Percentiles rank a stretch among this genome's conserved stretches.
Conservation (phyloP, 2,888 invertebrate genomes). For the Lacanobia oleracea region DNA sequence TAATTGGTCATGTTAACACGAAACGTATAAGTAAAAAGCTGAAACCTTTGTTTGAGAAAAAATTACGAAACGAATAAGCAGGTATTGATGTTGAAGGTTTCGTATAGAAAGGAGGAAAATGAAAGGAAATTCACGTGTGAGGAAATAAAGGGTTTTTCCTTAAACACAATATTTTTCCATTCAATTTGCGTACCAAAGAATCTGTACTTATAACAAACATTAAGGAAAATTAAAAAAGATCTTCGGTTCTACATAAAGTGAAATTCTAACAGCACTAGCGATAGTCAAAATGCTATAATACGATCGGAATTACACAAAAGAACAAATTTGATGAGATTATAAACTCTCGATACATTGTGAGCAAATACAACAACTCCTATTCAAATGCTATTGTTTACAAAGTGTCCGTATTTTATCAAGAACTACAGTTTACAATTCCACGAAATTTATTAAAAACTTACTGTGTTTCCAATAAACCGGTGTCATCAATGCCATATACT, state of each 20-base stretch:
- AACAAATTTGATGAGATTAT: no score
- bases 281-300: background rate
- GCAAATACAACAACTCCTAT: no score
- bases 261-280: background rate
- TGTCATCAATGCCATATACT: background rate
- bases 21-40: background rate
- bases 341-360: no score
- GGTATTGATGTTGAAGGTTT: background rate
- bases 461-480: no score
- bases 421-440: no score
- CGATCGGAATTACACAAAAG: no score
- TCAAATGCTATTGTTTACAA: no score
- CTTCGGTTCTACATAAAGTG: background rate
- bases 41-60: background rate
- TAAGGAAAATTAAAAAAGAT: background rate
- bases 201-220: background rate
- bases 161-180: background rate
- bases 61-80: no score
- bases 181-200: background rate
- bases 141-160: background rate
- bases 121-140: background rate
- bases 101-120: constrained; percentile 3
- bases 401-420: no score
- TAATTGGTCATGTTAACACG: background rate
- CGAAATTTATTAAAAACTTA: no score